Evolutionary conservation across 2,797 vertebrate species (phyloP).

Genomic region (Macroramphosus scolopax): DNA sequence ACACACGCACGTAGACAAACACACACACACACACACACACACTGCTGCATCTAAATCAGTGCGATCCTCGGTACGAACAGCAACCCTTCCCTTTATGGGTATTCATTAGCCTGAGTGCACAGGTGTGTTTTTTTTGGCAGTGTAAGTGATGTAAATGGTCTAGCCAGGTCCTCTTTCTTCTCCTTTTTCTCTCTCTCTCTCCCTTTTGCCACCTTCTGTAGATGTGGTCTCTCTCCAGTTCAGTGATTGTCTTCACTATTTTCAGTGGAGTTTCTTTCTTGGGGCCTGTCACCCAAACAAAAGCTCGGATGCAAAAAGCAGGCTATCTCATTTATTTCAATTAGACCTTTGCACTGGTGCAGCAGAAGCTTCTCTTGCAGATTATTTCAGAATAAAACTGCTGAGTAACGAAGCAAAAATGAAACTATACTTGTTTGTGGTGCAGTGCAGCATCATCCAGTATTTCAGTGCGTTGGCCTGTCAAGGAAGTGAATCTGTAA

Average conservation of each 20-base stretch:
- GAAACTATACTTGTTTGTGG: constrained; percentile 1
- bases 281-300: constrained; percentile 33
- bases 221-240: constrained; percentile 31
- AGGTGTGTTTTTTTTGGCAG: constrained; percentile 51
- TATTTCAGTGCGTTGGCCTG: constrained; percentile 1
- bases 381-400: constrained; percentile 11
- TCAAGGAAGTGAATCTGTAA: too few species aligned
- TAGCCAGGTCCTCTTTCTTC: constrained; percentile 18
- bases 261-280: constrained; percentile 28
- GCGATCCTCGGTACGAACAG: constrained; percentile 15
- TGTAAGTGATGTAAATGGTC: constrained; percentile 44
- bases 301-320: constrained; percentile 32
- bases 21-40: constrained; percentile 12
- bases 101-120: constrained; percentile 57
- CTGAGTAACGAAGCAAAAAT: constrained; percentile 5
- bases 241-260: constrained; percentile 28
- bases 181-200: constrained; percentile 9
- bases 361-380: constrained; percentile 25
- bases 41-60: constrained; percentile 31
- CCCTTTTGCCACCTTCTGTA: constrained; percentile 12
- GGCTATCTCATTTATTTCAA: constrained; percentile 51
- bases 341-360: constrained; percentile 51
- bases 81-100: constrained; percentile 29
- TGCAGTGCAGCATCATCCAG: constrained; percentile 4
- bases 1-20: constrained; percentile 7